Percentiles rank a stretch among this genome's conserved stretches.
Evolutionary conservation across 2,888 invertebrate species (phyloP).

Genomic region (Amblyjoppa fuscipennis): DNA sequence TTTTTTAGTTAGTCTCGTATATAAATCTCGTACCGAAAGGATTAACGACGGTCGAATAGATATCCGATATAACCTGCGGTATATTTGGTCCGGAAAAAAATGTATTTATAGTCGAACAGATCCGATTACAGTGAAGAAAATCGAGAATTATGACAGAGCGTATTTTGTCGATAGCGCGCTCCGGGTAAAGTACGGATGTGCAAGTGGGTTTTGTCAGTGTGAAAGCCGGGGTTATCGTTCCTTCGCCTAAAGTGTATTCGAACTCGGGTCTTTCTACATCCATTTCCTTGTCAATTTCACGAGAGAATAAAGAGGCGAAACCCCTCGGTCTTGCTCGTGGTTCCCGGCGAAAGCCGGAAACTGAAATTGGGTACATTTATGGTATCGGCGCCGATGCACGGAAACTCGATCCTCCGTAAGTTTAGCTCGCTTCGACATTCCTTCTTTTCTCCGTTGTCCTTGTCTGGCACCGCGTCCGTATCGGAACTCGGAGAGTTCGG

Average conservation of each 20-base stretch:
- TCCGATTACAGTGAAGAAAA: constrained; percentile 11
- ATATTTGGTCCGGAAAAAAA: background rate
- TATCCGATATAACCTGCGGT: background rate
- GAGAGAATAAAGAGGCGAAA: constrained; percentile 65
- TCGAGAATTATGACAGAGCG: background rate
- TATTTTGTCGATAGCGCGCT: background rate
- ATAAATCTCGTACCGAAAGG: background rate
- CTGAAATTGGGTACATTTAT: constrained; percentile 60
- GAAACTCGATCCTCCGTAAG: constrained; percentile 26
- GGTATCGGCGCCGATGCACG: constrained; percentile 33
- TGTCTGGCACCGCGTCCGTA: background rate
- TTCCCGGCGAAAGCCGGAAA: constrained; percentile 38
- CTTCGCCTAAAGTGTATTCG: constrained; percentile 57
- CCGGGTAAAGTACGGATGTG: constrained; percentile 1
- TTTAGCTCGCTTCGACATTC: constrained; percentile 41
- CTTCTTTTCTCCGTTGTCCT: constrained; percentile 28
- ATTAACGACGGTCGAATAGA: background rate
- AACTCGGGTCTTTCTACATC: constrained; percentile 61
- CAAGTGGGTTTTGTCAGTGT: constrained; percentile 18
- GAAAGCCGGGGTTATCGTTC: constrained; percentile 14
- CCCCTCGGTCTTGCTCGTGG: constrained; percentile 5
- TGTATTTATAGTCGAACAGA: constrained; percentile 20
- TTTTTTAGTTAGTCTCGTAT: background rate
- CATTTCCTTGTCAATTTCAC: constrained; percentile 69
- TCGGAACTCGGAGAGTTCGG: constrained; percentile 11